These are phyloP conservation scores for Poliocrania exsul DNA, from an alignment of 2,797 vertebrate species.

Conservation along the genomic window DNA sequence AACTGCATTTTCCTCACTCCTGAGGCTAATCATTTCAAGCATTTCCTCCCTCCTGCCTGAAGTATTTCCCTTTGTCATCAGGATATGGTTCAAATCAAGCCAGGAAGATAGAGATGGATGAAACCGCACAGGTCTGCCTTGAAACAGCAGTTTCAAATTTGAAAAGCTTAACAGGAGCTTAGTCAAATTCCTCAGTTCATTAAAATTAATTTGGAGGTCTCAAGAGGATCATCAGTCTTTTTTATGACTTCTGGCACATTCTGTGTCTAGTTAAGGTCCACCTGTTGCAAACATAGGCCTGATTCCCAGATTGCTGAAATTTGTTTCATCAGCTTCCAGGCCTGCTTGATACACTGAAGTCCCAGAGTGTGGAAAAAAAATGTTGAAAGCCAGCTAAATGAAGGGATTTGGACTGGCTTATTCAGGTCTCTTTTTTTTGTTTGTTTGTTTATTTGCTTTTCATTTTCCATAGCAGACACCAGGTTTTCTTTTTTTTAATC, in stretches of 20 bases:
- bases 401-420: neutral
- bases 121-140: slow-evolving; percentile 13
- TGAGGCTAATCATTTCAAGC: neutral
- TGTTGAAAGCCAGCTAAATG: neutral
- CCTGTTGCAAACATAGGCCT: neutral
- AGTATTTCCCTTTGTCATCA: neutral
- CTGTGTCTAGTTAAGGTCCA: neutral
- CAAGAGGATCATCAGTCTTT: neutral
- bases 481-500: neutral
- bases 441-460: neutral
- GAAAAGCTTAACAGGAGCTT: slow-evolving; percentile 24
- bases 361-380: neutral
- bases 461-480: neutral
- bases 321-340: slow-evolving; percentile 11
- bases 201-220: slow-evolving; percentile 56
- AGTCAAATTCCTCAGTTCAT: slow-evolving; percentile 40
- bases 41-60: slow-evolving; percentile 5
- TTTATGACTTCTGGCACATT: slow-evolving; percentile 9
- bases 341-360: neutral
- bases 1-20: neutral
- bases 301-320: slow-evolving; percentile 22
- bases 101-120: neutral
- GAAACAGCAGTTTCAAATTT: neutral
- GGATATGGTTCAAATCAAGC: neutral
- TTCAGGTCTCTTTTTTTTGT: neutral